Evolutionary conservation across 1,140 invertebrate genomes (phyloP).

Genomic region (Mycetomoellerius zeteki): DNA sequence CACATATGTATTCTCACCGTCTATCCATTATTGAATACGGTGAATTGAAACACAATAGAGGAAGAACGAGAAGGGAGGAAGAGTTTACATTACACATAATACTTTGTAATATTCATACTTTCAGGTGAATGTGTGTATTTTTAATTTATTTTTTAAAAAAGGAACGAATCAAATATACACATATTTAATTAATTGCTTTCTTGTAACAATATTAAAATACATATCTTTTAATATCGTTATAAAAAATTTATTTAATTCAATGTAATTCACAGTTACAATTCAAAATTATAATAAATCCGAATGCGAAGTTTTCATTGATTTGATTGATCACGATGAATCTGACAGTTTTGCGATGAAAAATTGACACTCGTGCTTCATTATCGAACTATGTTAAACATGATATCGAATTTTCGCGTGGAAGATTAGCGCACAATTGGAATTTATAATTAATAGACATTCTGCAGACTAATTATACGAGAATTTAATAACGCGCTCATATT

Average conservation of each 20-base stretch:
- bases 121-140: background rate
- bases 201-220: background rate
- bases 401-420: constrained; percentile 40
- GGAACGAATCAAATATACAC: background rate
- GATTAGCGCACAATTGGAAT: constrained; percentile 21
- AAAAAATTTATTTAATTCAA: background rate
- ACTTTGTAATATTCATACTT: background rate
- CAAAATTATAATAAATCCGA: constrained; percentile 12
- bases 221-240: background rate
- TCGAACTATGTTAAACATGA: background rate
- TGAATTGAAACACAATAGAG: background rate
- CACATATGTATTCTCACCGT: background rate
- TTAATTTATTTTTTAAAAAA: background rate
- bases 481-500: constrained; percentile 16
- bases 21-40: constrained; percentile 16
- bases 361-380: constrained; percentile 31
- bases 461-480: constrained; percentile 5
- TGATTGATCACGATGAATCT: constrained; percentile 28
- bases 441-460: constrained; percentile 43
- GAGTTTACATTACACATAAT: background rate
- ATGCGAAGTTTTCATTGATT: background rate
- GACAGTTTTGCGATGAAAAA: constrained; percentile 37
- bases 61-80: too few species aligned
- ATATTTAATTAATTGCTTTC: background rate
- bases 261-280: background rate